Percentiles rank a stretch among this genome's conserved stretches.
phyloP scores from a whole-genome alignment of 2,113 vertebrate genomes.

The Rhipidura dahli region DNA sequence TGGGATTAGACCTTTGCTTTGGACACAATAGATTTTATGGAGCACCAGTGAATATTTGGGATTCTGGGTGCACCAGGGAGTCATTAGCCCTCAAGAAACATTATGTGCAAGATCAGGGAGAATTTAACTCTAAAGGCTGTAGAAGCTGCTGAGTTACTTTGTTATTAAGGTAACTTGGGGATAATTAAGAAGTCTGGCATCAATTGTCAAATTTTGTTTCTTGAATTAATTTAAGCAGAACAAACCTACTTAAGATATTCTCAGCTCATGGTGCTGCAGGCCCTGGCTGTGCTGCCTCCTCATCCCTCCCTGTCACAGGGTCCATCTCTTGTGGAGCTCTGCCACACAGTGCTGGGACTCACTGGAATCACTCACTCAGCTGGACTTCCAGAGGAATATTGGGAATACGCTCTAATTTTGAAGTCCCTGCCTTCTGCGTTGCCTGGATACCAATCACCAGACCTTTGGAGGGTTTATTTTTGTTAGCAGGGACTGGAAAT shows the following conservation, averaged over 20 bases:
- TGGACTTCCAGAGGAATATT: neutral
- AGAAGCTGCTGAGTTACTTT: neutral
- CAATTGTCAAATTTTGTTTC: neutral
- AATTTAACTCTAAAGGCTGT: neutral
- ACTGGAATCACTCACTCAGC: neutral
- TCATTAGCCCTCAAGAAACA: neutral
- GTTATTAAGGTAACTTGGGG: neutral
- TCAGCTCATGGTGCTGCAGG: neutral
- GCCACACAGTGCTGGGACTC: neutral
- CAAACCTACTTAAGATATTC: neutral
- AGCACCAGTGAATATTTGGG: neutral
- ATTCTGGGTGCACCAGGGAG: neutral
- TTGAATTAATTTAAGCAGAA: neutral
- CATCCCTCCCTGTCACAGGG: neutral
- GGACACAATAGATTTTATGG: neutral
- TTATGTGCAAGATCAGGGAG: rapidly evolving
- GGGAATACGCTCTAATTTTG: neutral
- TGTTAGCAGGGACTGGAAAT: neutral
- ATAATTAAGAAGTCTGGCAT: neutral
- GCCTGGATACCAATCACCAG: slow-evolving; percentile 34
- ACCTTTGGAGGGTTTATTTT: slow-evolving; percentile 3
- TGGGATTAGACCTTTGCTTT: neutral
- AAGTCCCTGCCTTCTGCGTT: neutral
- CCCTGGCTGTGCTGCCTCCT: neutral
- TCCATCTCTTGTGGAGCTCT: neutral